These are phyloP conservation scores for Linepithema humile DNA, from an alignment of 1,140 invertebrate species.

Conservation along the genomic window DNA sequence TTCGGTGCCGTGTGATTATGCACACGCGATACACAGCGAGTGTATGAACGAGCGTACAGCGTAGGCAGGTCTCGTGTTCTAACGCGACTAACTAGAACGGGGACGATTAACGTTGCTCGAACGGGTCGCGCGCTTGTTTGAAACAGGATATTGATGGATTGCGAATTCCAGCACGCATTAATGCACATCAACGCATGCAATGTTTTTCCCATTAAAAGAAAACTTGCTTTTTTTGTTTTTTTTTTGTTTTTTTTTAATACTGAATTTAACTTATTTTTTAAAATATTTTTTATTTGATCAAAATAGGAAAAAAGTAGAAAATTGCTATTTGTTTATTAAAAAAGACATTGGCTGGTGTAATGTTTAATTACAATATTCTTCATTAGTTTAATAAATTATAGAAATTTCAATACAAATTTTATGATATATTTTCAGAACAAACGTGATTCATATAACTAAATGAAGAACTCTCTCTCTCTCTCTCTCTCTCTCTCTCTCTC, in stretches of 20 bases:
- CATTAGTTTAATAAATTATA: too few relatives aligned
- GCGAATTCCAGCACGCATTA: neutral
- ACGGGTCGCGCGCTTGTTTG: constrained; percentile 31
- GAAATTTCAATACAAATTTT: too few relatives aligned
- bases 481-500: too few relatives aligned
- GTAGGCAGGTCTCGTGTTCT: constrained; percentile 15
- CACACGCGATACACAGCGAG: constrained; percentile 45
- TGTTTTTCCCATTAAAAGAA: neutral
- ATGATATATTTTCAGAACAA: too few relatives aligned
- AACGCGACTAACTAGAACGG: constrained; percentile 29
- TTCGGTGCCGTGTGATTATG: constrained; percentile 60
- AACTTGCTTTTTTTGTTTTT: neutral
- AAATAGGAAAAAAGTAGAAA: too few relatives aligned
- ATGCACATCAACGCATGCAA: neutral
- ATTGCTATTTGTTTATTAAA: too few relatives aligned
- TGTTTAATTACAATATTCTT: too few relatives aligned
- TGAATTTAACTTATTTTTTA: too few relatives aligned
- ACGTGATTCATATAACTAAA: too few relatives aligned
- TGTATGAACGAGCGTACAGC: constrained; percentile 7
- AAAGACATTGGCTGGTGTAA: too few relatives aligned
- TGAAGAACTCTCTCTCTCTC: too few relatives aligned
- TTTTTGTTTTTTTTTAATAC: neutral
- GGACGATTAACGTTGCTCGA: constrained; percentile 45
- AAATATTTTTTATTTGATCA: too few relatives aligned
- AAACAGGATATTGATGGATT: constrained; percentile 31